Evolutionary conservation across 2,113 vertebrate species (phyloP), one percentile per base, ranked within the genome.

Genomic region (Sialia sialis): DNA sequence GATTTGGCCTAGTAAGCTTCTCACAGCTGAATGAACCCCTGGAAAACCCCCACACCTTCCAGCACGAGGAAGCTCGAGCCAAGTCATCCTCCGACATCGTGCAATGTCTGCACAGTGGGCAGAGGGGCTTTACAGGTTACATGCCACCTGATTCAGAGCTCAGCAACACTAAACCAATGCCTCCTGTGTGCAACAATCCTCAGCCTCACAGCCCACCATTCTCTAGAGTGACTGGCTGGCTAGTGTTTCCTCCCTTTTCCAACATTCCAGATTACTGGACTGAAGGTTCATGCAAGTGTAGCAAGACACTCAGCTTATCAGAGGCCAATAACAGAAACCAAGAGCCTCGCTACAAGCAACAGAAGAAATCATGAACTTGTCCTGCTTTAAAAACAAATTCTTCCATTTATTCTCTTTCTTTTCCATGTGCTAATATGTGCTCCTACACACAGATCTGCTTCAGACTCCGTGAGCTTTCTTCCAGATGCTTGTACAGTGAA

Each of bases 251-350:
- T 52, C 16, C 51, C 68, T 49, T 66, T 26, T 54, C 44, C 67
- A 69, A 36, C 27, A 29, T 0, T 4, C 9, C 72, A 68, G 15
- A 9, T 41, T n/a, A 63, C 1, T 5, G 6, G 23, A 52, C 29
- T 56, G 36, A 84, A 70, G 26, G 49, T 27, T 80, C 66, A 62
- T 73, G 32, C 55, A 66, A 80, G 11, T 54, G 8, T 1, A 81
- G 36, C 0, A 0, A 78, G 44, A 77, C 19, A 51, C 12, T 69
- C 49, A 29, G 41, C 0, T 0, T 22, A 87, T 16, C 25, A 72
- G 58, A 67, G 46, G 12, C 29, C 19, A 56, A 0, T 11, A 55
- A 66, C 27, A 32, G 29, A 51, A 72, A 67, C 11, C 30, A 29
- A 38, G 52, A 81, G 36, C 27, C 19, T 58, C 16, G 13, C 34